Evolutionary conservation across 2,113 vertebrate species (phyloP).

Genomic region (Pristiophorus japonicus): DNA sequence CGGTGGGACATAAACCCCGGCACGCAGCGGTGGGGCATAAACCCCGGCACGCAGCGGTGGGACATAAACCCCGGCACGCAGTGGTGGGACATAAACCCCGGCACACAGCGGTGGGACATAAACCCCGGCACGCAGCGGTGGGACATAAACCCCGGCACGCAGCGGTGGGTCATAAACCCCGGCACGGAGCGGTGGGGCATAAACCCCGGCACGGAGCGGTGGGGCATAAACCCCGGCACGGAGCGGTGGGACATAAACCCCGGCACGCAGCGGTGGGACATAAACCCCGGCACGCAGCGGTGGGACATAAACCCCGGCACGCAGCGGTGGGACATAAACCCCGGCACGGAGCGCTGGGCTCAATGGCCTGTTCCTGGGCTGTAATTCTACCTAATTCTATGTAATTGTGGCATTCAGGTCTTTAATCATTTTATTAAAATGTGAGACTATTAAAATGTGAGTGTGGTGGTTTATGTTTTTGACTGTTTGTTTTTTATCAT

Average conservation of each 20-base stretch:
- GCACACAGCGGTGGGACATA: not conserved
- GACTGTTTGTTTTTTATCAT: conserved; percentile 47
- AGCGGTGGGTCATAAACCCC: too few relatives aligned
- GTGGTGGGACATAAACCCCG: not conserved
- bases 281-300: too few relatives aligned
- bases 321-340: not conserved
- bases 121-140: too few relatives aligned
- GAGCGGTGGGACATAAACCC: not conserved
- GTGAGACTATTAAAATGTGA: not conserved
- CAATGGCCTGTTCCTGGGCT: not conserved
- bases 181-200: not conserved
- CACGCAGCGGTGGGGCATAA: not conserved
- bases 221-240: too few relatives aligned
- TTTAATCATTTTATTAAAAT: not conserved
- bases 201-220: not conserved
- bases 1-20: too few relatives aligned
- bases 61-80: too few relatives aligned
- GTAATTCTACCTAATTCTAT: not conserved
- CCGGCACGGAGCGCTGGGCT: too few relatives aligned
- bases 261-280: not conserved
- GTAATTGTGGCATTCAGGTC: not conserved
- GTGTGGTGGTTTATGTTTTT: not conserved
- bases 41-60: not conserved
- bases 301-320: not conserved
- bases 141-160: not conserved